Base-by-base conservation (phyloP, 2,888 invertebrate genomes). In the Seira musarum region DNA sequence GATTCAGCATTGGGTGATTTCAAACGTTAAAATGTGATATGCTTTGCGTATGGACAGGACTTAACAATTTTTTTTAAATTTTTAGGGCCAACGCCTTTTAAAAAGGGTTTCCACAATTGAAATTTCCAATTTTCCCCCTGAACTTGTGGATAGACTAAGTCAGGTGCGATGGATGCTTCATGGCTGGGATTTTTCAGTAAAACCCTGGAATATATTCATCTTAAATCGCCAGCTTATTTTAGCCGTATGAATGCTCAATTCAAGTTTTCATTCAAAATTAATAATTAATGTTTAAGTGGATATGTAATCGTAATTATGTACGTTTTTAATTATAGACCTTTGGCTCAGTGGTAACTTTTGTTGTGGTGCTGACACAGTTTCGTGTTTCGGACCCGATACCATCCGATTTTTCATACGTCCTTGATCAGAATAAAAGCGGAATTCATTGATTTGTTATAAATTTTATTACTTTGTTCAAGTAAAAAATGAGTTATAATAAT, bases 131-230 rank as follows among this genome's bases (percentile, higher is more conserved):
- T 15, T 68, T 15, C 19, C 61, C 13, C 15, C 40, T 5, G 40
- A 57, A 1, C 17, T 2, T 25, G 19, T 60, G 1, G 35, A 30
- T 8, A 35, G n/a, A 15, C 8, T 74, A 6, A 53, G 15, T 0
- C 25, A 76, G 35, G 15, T 76, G 30, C 17, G 76, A 5, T 76
- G 76, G 76, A 40, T 64, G 21, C 17, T 76, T 21, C 69, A 76
- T 17, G 76, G 76, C 5, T 30, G 24, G 13, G 53, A 69, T 19
- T 76, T 76, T 64, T 10, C 25, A 0, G 64, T 76, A 5, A 69
- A 64, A 35, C 76, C 76, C 0, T 69, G 63, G 63, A 63, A 64
- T 30, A 63, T 76, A 1, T 69, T 76, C 19, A 69, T 24, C 10
- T 46, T 76, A 15, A 76, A 76, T 35, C 46, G 76, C 1, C 63